Percentiles rank a stretch among this genome's conserved stretches.
Conservation (phyloP, 2,797 vertebrate species). For the Sebastiscus albofasciatus region DNA sequence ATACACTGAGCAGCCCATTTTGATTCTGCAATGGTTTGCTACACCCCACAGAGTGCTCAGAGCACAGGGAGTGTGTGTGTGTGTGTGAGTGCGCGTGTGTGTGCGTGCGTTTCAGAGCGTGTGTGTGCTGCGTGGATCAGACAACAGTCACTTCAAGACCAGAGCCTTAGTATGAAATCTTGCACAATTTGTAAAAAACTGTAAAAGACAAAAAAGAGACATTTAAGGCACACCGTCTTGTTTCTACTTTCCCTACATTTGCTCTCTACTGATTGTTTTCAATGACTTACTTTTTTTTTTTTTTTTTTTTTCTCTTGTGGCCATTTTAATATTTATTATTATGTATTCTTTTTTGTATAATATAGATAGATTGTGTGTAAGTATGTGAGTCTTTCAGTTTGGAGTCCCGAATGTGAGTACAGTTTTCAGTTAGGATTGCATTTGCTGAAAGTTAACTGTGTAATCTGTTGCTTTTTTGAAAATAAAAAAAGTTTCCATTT, state of each 20-base stretch:
- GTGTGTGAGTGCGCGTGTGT: slow-evolving; percentile 32
- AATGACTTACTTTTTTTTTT: slow-evolving; percentile 90
- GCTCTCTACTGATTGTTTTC: slow-evolving; percentile 97
- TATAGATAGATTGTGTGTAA: slow-evolving; percentile 96
- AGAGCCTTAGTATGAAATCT: slow-evolving; percentile 99
- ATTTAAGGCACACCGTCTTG: slow-evolving; percentile 97
- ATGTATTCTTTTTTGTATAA: slow-evolving; percentile 98
- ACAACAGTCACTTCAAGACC: slow-evolving; percentile 96
- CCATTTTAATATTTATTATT: slow-evolving; percentile 95
- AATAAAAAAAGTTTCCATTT: slow-evolving; percentile 99
- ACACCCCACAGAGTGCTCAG: slow-evolving; percentile 83
- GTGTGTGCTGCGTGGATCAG: slow-evolving; percentile 79
- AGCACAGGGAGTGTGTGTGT: slow-evolving; percentile 84
- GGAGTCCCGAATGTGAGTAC: slow-evolving; percentile 98
- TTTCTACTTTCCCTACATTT: slow-evolving; percentile 99
- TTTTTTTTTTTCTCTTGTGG: slow-evolving; percentile 90
- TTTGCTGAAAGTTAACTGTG: slow-evolving; percentile 99
- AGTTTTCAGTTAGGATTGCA: slow-evolving; percentile 99
- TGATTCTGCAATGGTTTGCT: slow-evolving; percentile 80
- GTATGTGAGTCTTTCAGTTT: slow-evolving; percentile 99
- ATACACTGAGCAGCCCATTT: slow-evolving; percentile 81
- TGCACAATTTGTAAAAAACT: slow-evolving; percentile 98
- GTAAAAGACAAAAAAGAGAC: slow-evolving; percentile 76
- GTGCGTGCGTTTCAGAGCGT: slow-evolving; percentile 36
- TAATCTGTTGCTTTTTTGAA: slow-evolving; percentile 99